These are phyloP conservation scores for Morus bassanus DNA, from an alignment of 2,797 vertebrate genomes.

Conservation along the genomic window DNA sequence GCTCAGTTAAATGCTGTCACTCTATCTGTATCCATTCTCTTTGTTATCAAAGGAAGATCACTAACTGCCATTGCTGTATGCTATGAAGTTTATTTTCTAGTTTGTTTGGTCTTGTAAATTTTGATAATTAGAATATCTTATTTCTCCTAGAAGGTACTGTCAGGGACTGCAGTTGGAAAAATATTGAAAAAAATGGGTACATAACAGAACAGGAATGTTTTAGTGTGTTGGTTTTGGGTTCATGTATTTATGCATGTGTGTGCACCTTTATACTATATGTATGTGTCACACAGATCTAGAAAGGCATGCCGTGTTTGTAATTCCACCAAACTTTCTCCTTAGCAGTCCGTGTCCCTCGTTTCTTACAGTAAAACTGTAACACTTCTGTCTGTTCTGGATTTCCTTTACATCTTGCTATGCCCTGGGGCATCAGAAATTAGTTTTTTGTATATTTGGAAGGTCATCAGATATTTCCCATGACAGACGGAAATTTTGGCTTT, in stretches of 20 bases:
- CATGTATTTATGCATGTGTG: neutral
- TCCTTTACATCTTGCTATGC: neutral
- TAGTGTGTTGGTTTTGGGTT: neutral
- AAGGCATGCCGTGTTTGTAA: neutral
- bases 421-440: neutral
- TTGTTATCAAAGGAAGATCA: neutral
- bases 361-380: neutral
- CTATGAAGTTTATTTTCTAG: neutral
- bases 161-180: neutral
- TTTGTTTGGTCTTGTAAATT: neutral
- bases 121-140: neutral
- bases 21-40: neutral
- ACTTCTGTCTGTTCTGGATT: neutral
- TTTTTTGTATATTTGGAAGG: neutral
- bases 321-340: neutral
- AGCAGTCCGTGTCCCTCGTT: neutral
- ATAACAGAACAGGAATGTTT: neutral
- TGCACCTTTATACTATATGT: neutral
- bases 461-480: neutral
- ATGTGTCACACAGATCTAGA: neutral
- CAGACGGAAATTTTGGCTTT: neutral
- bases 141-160: neutral
- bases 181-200: neutral
- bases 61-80: neutral
- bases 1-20: neutral